Conservation (phyloP, 2,797 vertebrate species). For the Crocodylus rhombifer region DNA sequence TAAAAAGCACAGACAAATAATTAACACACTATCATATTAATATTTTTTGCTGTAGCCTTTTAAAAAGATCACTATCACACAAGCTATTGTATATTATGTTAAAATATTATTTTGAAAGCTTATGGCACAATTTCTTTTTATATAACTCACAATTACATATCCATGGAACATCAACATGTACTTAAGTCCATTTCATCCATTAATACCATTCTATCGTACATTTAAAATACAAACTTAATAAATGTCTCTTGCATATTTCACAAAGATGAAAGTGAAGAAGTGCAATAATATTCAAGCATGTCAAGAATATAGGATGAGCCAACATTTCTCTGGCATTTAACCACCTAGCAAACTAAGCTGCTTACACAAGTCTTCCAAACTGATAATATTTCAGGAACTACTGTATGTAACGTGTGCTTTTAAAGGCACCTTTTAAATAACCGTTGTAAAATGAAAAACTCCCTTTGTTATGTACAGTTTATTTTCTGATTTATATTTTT, state of each 20-base stretch:
- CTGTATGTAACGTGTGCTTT: not conserved
- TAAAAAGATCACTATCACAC: slow-evolving; percentile 69
- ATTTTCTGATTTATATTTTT: slow-evolving; percentile 5
- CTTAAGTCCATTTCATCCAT: slow-evolving; percentile 33
- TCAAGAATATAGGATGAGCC: slow-evolving; percentile 52
- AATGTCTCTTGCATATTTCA: slow-evolving; percentile 75
- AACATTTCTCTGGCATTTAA: slow-evolving; percentile 52
- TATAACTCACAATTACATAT: slow-evolving; percentile 58
- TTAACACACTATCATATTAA: slow-evolving; percentile 44
- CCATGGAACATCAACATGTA: slow-evolving; percentile 41
- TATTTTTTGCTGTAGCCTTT: slow-evolving; percentile 45
- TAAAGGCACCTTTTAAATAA: slow-evolving; percentile 57
- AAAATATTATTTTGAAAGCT: slow-evolving; percentile 63
- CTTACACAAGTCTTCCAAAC: slow-evolving; percentile 43
- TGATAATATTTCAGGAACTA: slow-evolving; percentile 1
- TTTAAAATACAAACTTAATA: slow-evolving; percentile 61
- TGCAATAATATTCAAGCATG: slow-evolving; percentile 64
- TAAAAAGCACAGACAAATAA: slow-evolving; percentile 72
- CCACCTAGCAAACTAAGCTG: slow-evolving; percentile 18
- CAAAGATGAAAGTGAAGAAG: slow-evolving; percentile 72
- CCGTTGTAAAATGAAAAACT: not conserved
- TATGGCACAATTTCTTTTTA: slow-evolving; percentile 65
- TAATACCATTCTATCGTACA: slow-evolving; percentile 32
- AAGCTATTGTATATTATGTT: slow-evolving; percentile 61
- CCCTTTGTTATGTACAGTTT: slow-evolving; percentile 21